Conservation (phyloP, 2,113 vertebrate genomes). For the Indicator maculatus region DNA sequence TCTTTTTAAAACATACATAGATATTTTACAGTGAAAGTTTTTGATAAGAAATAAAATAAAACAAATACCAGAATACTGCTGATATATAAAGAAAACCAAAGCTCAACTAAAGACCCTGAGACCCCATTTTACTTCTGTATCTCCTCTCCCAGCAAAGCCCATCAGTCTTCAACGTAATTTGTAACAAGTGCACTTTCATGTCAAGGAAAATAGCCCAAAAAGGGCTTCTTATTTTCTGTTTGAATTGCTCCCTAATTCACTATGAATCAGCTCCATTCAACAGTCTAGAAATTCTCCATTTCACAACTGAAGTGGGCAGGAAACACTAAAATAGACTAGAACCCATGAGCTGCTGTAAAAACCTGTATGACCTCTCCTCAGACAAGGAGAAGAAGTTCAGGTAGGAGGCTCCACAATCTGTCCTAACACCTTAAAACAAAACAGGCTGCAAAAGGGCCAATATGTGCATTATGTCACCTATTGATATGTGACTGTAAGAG, state of each 20-base stretch:
- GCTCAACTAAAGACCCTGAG: neutral
- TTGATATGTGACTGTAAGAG: neutral
- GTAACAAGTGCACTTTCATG: neutral
- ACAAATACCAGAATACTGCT: neutral
- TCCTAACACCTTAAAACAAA: neutral
- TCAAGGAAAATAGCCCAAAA: neutral
- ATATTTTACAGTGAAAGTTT: neutral
- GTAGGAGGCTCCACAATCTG: neutral
- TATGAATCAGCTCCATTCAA: slow-evolving; percentile 22
- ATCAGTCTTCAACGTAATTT: neutral
- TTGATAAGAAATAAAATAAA: neutral
- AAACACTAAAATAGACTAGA: neutral
- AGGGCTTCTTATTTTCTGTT: neutral
- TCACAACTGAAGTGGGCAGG: neutral
- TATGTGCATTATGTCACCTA: neutral
- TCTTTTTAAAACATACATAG: neutral
- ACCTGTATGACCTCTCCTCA: neutral
- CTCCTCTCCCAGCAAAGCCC: neutral
- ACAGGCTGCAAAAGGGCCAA: neutral
- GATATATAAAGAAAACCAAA: neutral
- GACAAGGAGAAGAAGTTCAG: neutral
- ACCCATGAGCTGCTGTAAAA: neutral
- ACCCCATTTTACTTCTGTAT: neutral
- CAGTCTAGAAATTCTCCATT: neutral
- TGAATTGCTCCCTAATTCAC: slow-evolving; percentile 30